Conservation (phyloP, 2,888 invertebrate species). For the Acleris literana region DNA sequence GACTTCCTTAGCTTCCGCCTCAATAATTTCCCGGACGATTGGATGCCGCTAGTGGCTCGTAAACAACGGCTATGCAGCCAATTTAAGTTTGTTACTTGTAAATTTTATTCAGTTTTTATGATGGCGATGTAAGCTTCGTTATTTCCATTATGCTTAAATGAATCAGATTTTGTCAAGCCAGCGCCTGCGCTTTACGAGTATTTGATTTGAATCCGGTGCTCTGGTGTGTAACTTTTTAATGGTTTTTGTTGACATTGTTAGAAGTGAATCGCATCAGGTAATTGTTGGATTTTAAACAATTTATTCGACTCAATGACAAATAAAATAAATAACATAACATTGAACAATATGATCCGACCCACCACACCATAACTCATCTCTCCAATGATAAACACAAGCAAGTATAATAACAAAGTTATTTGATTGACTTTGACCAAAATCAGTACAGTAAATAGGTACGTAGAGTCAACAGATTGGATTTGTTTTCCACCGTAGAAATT, state of each 20-base stretch:
- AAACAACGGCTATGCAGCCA: slow-evolving; percentile 62
- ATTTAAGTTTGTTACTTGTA: slow-evolving; percentile 59
- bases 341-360: too few relatives aligned
- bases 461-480: too few relatives aligned
- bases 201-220: neutral
- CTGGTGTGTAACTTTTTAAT: neutral
- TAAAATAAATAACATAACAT: too few relatives aligned
- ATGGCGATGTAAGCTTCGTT: slow-evolving; percentile 9
- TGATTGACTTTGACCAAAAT: too few relatives aligned
- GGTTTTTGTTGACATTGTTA: neutral
- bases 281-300: too few relatives aligned
- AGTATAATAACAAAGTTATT: too few relatives aligned
- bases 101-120: slow-evolving; percentile 27
- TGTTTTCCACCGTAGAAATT: too few relatives aligned
- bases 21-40: slow-evolving; percentile 71
- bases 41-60: slow-evolving; percentile 60
- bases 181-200: slow-evolving; percentile 10
- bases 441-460: too few relatives aligned
- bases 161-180: slow-evolving; percentile 8
- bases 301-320: too few relatives aligned
- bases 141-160: slow-evolving; percentile 6
- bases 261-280: neutral
- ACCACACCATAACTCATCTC: too few relatives aligned
- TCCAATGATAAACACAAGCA: too few relatives aligned
- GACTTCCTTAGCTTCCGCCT: slow-evolving; percentile 55